Evolutionary conservation across 2,113 vertebrate species (phyloP).

Genomic region (Brachyhypopomus occidentalis): DNA sequence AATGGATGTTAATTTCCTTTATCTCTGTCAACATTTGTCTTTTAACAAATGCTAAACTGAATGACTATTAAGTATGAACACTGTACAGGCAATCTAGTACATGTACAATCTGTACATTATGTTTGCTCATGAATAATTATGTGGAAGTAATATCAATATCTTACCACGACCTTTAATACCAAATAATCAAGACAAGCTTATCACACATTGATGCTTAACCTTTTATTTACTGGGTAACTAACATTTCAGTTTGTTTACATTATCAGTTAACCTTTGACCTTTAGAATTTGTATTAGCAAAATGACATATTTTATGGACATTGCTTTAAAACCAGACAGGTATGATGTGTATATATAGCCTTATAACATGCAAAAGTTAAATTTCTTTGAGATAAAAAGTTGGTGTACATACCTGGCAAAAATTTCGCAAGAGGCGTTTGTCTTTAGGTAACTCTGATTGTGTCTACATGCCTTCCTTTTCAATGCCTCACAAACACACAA

Average conservation of each 20-base stretch:
- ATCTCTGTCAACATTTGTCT: too few relatives aligned
- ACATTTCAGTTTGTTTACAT: conserved; percentile 13
- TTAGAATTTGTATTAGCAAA: conserved; percentile 8
- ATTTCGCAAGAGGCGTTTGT: background rate
- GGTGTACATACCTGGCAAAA: background rate
- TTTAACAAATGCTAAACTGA: too few relatives aligned
- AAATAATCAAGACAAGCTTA: background rate
- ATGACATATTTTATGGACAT: conserved; percentile 3
- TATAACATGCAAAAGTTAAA: conserved; percentile 30
- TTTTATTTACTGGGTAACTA: conserved; percentile 9
- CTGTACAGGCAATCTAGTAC: background rate
- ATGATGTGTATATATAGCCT: background rate
- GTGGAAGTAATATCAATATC: background rate
- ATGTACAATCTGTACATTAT: background rate
- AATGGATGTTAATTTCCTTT: too few relatives aligned
- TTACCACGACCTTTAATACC: background rate
- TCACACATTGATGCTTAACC: background rate
- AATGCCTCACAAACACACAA: background rate
- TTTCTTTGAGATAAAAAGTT: background rate
- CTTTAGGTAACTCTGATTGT: background rate
- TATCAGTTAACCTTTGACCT: conserved; percentile 7
- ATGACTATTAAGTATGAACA: too few relatives aligned
- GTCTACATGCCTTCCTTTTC: background rate
- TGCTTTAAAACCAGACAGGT: background rate
- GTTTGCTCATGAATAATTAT: background rate